phyloP scores from a whole-genome alignment of 2,113 vertebrate genomes.

The Hyaena hyaena region DNA sequence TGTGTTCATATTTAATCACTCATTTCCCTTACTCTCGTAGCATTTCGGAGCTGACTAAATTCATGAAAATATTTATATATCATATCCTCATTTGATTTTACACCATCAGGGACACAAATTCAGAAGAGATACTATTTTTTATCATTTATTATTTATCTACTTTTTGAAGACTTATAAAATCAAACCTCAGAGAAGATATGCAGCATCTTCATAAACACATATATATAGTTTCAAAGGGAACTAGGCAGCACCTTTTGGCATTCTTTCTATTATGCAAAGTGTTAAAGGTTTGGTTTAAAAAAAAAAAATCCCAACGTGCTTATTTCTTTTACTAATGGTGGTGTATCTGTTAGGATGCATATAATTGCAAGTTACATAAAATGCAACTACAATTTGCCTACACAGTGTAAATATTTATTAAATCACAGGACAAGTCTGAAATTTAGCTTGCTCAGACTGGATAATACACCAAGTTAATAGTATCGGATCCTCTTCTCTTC shows the following conservation, averaged over 20 bases:
- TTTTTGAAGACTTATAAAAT: not conserved
- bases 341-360: not conserved
- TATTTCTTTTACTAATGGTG: not conserved
- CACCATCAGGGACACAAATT: not conserved
- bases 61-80: not conserved
- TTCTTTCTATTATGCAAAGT: not conserved
- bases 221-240: not conserved
- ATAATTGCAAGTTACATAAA: not conserved
- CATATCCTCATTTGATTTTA: not conserved
- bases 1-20: not conserved
- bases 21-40: not conserved
- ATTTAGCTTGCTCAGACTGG: not conserved
- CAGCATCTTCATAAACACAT: not conserved
- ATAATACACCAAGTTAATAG: not conserved
- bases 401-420: not conserved
- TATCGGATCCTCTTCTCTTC: not conserved
- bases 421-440: not conserved
- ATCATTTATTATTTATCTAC: not conserved
- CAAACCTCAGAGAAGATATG: not conserved
- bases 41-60: not conserved
- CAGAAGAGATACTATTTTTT: not conserved
- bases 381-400: not conserved
- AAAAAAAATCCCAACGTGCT: not conserved
- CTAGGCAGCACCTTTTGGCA: not conserved
- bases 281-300: not conserved